These are phyloP conservation scores for Cygnus buccinator DNA, from an alignment of 2,113 vertebrate species.

Conservation along the genomic window DNA sequence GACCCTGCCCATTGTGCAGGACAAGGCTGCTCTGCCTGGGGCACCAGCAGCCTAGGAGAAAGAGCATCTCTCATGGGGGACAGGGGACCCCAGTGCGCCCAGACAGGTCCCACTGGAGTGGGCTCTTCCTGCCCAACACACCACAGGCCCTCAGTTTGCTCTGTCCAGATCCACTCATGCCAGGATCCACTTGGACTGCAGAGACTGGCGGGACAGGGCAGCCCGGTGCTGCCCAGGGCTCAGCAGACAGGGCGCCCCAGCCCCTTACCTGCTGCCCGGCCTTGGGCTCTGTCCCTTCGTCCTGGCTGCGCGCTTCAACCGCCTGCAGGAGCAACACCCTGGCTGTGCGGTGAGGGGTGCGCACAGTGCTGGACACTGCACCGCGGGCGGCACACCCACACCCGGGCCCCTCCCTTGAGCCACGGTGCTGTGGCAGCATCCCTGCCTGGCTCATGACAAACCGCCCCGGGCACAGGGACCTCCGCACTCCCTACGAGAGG, in stretches of 20 bases:
- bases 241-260: slow-evolving; percentile 3
- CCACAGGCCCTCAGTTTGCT: not conserved
- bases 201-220: accelerated
- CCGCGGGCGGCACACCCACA: accelerated
- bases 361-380: accelerated
- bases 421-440: not conserved
- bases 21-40: not conserved
- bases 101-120: not conserved
- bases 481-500: accelerated
- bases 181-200: accelerated
- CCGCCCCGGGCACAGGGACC: accelerated
- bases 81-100: accelerated
- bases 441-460: not conserved
- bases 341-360: not conserved
- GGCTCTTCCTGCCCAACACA: not conserved
- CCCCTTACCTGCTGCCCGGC: slow-evolving; percentile 77
- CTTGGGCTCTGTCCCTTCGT: slow-evolving; percentile 34
- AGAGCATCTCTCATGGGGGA: not conserved
- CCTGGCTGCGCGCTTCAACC: slow-evolving; percentile 58
- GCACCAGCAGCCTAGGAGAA: not conserved
- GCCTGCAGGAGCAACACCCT: slow-evolving; percentile 79
- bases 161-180: accelerated
- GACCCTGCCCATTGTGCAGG: not conserved
- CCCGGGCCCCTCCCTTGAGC: accelerated
- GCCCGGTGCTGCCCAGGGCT: not conserved